Evolutionary conservation across 35 echinoderm and acorn worm genomes (phyloP).

Genomic region (Heliocidaris tuberculata): DNA sequence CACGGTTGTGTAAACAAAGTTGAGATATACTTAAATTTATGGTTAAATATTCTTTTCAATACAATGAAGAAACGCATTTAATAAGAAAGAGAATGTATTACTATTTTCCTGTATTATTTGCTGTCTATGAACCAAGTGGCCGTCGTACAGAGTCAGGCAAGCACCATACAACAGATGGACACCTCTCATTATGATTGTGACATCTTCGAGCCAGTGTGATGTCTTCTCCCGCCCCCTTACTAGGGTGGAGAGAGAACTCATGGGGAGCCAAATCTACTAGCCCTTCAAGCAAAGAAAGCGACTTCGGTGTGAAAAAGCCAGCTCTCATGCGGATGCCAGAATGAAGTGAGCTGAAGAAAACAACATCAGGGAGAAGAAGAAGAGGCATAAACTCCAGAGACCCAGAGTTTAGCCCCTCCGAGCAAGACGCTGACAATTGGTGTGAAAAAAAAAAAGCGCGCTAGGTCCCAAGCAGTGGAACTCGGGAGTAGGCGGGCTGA

Average conservation of each 20-base stretch:
- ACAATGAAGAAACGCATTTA: too few species aligned
- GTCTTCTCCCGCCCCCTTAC: neutral
- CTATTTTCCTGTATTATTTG: too few species aligned
- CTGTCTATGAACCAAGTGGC: too few species aligned
- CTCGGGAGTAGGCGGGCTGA: neutral
- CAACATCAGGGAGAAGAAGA: neutral
- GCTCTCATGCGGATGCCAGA: neutral
- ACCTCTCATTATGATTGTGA: neutral
- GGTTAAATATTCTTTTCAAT: too few species aligned
- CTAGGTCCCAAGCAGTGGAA: neutral
- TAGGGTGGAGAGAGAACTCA: neutral
- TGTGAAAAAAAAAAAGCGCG: neutral
- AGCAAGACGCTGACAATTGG: slow-evolving; percentile 15
- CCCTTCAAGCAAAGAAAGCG: neutral
- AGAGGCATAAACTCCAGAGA: slow-evolving; percentile 14
- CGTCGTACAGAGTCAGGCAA: too few species aligned
- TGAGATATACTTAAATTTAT: too few species aligned
- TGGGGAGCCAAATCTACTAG: neutral
- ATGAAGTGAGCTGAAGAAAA: neutral
- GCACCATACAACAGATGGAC: neutral
- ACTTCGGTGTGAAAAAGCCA: slow-evolving; percentile 47
- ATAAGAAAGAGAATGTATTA: too few species aligned
- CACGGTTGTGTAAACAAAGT: too few species aligned
- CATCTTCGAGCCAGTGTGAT: neutral
- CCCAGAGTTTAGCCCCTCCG: slow-evolving; percentile 17